Evolutionary conservation across 2,113 vertebrate species (phyloP), one percentile per base, ranked within the genome.

Genomic region (Synodontis membranacea): DNA sequence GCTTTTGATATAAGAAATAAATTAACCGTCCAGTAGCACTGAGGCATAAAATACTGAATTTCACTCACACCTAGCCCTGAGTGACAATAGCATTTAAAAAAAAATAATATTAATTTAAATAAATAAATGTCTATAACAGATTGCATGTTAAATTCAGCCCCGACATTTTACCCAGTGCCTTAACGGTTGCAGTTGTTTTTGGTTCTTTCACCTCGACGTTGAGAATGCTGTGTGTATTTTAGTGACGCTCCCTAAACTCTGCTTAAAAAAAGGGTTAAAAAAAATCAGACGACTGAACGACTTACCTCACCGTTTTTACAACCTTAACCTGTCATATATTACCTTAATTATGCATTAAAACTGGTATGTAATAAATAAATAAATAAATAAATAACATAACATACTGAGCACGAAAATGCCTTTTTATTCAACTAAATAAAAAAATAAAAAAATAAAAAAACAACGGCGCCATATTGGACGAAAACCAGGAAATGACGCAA

Each of bases 181-280:
- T 46, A 44, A 44, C 19, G 83, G 15, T 6, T 58, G 46, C 64
- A 54, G 17, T 5, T 5, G 2, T 42, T 25, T 28, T 11, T 11
- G n/a, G 74, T 25, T 25, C 2, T 17, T 60, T 89, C 74, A 39
- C 28, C 89, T 94, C 91, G 82, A 96, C 95, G 95, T 94, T 94
- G 92, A 89, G 80, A 58, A 88, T 84, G 46, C 86, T 80, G 89
- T 90, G 85, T 84, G 83, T 87, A 83, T 93, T 92, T 95, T 94
- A 89, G 92, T 93, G 94, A 96, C 94, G 91, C 93, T 96, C 95
- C 95, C 95, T 96, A 91, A 93, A 90, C 84, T 8, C 11, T 48
- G 52, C 42, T 89, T 89, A 56, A 58, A n/a, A n/a, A n/a, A n/a
- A n/a, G n/a, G n/a, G n/a, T n/a, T n/a, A n/a, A n/a, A n/a, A n/a